Evolutionary conservation across 2,888 invertebrate species (phyloP), one percentile per base, ranked within the genome.

Genomic region (Maniola hyperantus): DNA sequence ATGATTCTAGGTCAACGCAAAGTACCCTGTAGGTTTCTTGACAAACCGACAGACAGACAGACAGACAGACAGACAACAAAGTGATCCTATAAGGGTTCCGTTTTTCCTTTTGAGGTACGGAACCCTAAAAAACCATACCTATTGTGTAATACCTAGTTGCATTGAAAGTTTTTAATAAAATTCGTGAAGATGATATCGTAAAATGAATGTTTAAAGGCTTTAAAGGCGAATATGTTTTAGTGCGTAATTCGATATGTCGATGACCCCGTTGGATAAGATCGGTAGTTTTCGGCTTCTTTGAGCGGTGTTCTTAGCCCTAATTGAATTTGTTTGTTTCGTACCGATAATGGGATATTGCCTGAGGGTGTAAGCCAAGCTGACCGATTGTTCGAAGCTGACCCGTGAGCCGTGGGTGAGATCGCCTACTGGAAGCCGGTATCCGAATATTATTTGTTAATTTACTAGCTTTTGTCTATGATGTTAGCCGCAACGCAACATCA

Each of bases 271-370:
- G 74, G 78, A 74, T 74, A 79, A 71, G 78, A 78, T 84, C 83
- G 82, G 84, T 82, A 81, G 81, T 78, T 71, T 75, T 82, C 90
- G 90, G 89, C 80, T 74, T 79, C 87, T 90, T 89, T 88, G 87
- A 86, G 80, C 70, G 75, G 84, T 51, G 18, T 91, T 89, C 89
- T 91, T 90, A 90, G 91, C 89, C 86, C 89, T 91, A 90, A 91
- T 90, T 91, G 91, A 90, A 85, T 91, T 91, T 91, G 88, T 89
- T 90, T 89, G 91, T 91, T 85, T 82, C 80, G 79, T 77, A 76
- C 74, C 76, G 87, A 89, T 89, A 89, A 84, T 82, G 83, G 77
- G 81, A 85, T 79, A 78, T 75, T 73, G 70, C 74, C 80, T 75
- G 76, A 77, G 77, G 79, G 77, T 76, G 73, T 67, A 72, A 72